Conservation (phyloP, 2,888 invertebrate species). For the Caenorhabditis sulstoni region DNA sequence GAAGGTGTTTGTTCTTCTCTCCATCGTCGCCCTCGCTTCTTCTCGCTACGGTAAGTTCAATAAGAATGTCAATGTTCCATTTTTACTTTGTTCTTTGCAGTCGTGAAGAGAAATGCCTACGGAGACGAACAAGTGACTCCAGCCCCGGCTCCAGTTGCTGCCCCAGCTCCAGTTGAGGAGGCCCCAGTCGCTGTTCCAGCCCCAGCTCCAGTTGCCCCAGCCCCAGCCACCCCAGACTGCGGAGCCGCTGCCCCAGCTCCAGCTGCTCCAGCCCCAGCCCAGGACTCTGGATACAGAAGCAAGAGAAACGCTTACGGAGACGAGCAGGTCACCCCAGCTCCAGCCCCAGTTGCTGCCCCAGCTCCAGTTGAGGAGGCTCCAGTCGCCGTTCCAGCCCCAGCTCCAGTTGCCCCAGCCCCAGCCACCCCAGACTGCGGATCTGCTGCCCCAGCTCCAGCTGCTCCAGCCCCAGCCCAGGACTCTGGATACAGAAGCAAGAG, state of each 20-base stretch:
- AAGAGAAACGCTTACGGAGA: slow-evolving; percentile 69
- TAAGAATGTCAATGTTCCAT: neutral
- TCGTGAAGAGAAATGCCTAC: slow-evolving; percentile 60
- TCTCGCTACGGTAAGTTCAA: slow-evolving; percentile 62
- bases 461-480: slow-evolving; percentile 44
- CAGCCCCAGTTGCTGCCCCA: slow-evolving; percentile 49
- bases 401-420: slow-evolving; percentile 51
- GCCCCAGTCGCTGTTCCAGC: slow-evolving; percentile 54
- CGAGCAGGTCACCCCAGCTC: slow-evolving; percentile 66
- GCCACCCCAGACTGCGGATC: slow-evolving; percentile 44
- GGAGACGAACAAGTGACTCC: slow-evolving; percentile 67
- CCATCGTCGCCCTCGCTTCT: slow-evolving; percentile 61
- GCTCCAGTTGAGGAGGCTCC: slow-evolving; percentile 40
- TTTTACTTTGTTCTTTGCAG: slow-evolving; percentile 11
- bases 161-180: slow-evolving; percentile 39
- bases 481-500: slow-evolving; percentile 61
- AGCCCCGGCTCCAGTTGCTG: slow-evolving; percentile 46
- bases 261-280: slow-evolving; percentile 51
- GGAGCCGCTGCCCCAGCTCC: slow-evolving; percentile 41
- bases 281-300: slow-evolving; percentile 56
- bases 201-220: slow-evolving; percentile 57
- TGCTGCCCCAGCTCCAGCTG: slow-evolving; percentile 53
- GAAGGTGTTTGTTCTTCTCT: slow-evolving; percentile 64
- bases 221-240: slow-evolving; percentile 34
- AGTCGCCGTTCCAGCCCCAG: slow-evolving; percentile 33